Percentiles rank a stretch among this genome's conserved stretches.
Conservation (phyloP, 2,113 vertebrate species). For the Dicaeum eximium region DNA sequence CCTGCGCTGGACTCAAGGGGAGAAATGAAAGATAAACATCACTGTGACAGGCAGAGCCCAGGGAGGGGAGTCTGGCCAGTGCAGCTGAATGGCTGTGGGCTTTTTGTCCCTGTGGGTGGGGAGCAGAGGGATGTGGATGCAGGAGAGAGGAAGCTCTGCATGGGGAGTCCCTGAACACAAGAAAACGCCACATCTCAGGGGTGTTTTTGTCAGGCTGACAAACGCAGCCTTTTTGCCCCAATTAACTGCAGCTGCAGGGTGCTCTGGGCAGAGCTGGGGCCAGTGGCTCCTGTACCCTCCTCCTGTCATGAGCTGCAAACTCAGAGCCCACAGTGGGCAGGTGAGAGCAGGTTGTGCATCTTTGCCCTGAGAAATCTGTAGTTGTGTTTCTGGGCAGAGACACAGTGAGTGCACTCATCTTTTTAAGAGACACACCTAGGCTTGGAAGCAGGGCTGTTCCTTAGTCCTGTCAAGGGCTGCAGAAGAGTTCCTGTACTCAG, state of each 20-base stretch:
- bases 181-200: neutral
- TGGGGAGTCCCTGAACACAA: neutral
- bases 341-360: neutral
- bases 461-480: neutral
- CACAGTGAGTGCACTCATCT: neutral
- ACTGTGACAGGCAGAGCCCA: neutral
- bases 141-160: neutral
- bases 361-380: neutral
- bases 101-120: neutral
- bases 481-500: neutral
- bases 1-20: neutral
- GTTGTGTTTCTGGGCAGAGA: neutral
- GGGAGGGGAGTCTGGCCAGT: neutral
- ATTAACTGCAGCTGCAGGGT: neutral
- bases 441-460: neutral
- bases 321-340: neutral
- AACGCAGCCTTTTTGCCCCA: neutral
- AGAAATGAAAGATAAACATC: conserved; percentile 11
- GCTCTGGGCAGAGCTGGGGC: neutral
- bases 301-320: neutral
- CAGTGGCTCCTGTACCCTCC: accelerated
- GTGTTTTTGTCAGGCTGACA: neutral
- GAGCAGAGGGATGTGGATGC: neutral
- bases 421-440: neutral
- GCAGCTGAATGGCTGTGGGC: neutral